These are phyloP conservation scores for Paramacrobiotus metropolitanus DNA, from an alignment of 1,140 invertebrate genomes.

Conservation along the genomic window DNA sequence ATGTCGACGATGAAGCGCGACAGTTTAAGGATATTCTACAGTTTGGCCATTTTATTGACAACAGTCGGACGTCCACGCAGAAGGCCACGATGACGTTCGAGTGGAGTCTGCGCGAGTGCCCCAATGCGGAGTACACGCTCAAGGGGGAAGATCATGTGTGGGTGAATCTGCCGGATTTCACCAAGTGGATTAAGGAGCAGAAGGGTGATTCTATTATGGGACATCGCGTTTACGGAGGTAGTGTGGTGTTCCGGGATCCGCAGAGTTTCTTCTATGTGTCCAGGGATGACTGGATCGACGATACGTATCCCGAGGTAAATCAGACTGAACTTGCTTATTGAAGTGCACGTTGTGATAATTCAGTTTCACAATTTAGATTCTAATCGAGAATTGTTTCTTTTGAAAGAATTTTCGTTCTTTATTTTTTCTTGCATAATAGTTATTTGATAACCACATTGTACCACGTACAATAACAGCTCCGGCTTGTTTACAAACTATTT, in stretches of 20 bases:
- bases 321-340: too few species aligned
- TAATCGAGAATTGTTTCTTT: too few species aligned
- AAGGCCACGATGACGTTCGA: neutral
- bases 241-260: neutral
- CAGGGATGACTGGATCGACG: neutral
- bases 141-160: neutral
- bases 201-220: neutral
- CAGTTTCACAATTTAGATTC: too few species aligned
- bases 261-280: neutral
- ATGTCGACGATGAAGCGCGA: neutral
- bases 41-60: neutral
- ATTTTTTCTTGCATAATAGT: too few species aligned
- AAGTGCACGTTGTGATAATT: too few species aligned
- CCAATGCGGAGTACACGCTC: neutral
- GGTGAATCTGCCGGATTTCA: neutral
- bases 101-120: neutral
- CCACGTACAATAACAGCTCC: too few species aligned
- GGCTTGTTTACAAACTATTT: too few species aligned
- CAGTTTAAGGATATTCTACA: neutral
- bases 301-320: neutral
- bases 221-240: neutral
- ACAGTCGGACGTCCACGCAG: neutral
- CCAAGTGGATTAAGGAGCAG: neutral
- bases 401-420: too few species aligned
- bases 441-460: too few species aligned